Evolutionary conservation across 2,888 invertebrate species (phyloP), one percentile per base, ranked within the genome.

Genomic region (Callyntrura sp.): DNA sequence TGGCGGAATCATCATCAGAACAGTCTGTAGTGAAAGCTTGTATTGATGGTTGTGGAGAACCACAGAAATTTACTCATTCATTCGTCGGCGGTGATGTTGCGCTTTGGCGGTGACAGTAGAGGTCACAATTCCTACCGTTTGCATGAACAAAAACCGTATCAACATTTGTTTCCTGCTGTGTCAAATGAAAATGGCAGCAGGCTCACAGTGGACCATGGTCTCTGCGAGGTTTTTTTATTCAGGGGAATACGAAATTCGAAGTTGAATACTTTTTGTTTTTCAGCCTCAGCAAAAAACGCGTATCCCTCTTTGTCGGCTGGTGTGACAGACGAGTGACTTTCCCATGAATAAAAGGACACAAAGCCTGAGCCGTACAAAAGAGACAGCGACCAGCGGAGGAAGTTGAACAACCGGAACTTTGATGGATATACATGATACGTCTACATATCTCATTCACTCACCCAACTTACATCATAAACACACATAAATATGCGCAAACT

Each of bases 311-410:
- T 62, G 70, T 84, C 73, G 73, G 73, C 20, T 23, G 20, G 28
- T 55, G 84, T 84, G 84, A 84, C 70, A 57, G 8, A 28, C 65
- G 70, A 73, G n/a, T 84, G 84, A 84, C 84, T 84, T 84, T 84
- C 55, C 70, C 70, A 73, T 84, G 70, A 73, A 45, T 57, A 84
- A 84, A 84, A 73, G n/a, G 48, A 83, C 82, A 62, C 62, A 65
- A 68, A 43, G 17, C 14, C n/a, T 12, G 9, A 25, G 6, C n/a
- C 17, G n/a, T n/a, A 17, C 3, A 14, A 57, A 17, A 57, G 57
- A 57, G 17, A 57, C 57, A 3, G 8, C n/a, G 17, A 57, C 4
- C 4, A 57, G 4, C 1, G 8, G 35, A 35, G 35, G 35, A 35
- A 35, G 3, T 35, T n/a, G n/a, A 35, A 35, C 2, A 35, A 35